A percentile compares a stretch with the other conserved stretches of the same genome.
These are phyloP conservation scores for Streptopelia turtur DNA, from an alignment of 2,797 vertebrate species.

Conservation along the genomic window DNA sequence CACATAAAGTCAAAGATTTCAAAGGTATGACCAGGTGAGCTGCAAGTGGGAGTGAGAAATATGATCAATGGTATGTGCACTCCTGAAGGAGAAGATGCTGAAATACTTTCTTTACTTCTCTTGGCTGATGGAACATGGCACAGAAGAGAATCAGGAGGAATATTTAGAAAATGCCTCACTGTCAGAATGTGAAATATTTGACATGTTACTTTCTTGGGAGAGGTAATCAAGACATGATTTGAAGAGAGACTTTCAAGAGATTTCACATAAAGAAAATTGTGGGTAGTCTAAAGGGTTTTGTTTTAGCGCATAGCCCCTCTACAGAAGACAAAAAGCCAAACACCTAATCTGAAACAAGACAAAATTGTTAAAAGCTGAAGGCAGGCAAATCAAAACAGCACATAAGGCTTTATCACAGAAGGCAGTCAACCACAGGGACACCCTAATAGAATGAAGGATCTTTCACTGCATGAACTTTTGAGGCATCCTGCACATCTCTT, in stretches of 20 bases:
- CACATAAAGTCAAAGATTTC: not conserved
- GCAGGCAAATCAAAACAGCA: not conserved
- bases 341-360: not conserved
- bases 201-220: not conserved
- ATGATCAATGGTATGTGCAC: not conserved
- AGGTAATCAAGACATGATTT: not conserved
- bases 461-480: not conserved
- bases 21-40: not conserved
- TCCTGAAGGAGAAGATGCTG: not conserved
- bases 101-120: not conserved
- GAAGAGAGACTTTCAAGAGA: not conserved
- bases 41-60: not conserved
- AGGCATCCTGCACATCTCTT: not conserved
- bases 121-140: not conserved
- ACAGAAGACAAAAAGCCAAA: not conserved
- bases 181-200: not conserved
- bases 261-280: not conserved
- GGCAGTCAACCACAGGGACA: not conserved
- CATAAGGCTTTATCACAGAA: not conserved
- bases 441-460: not conserved
- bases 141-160: not conserved
- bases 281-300: not conserved
- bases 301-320: not conserved
- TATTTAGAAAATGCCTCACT: not conserved
- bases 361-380: not conserved